Evolutionary conservation across 2,888 invertebrate genomes (phyloP), one percentile per base, ranked within the genome.

Genomic region (Tyria jacobaeae): DNA sequence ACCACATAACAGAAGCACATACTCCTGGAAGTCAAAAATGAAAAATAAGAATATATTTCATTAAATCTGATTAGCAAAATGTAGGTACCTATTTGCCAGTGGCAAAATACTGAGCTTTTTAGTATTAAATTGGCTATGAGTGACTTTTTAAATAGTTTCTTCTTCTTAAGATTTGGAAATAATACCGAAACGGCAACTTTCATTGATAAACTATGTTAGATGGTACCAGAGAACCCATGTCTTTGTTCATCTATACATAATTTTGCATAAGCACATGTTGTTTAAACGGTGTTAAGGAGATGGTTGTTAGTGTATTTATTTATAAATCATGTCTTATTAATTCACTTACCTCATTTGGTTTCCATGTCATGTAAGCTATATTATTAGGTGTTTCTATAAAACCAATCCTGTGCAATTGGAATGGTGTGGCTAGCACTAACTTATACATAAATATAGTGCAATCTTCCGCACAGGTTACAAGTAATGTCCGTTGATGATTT

Each of bases 391-490:
- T 94, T 57, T 94, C 90, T 15, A 97, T 90, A 70, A 95, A 97
- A 0, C 97, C 97, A 47, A 97, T 94, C 21, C 96, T 96, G 9
- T 91, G 76, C 53, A 97, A 78, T 1, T 89, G 80, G 57, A 94
- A 92, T 0, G 94, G 92, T 24, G 88, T 87, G 0, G 84, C 82
- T 0, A 75, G 66, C 49, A 79, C 58, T 21, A 97, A 68, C 37
- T 89, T 81, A 78, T 96, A 96, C 59, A 96, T 89, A 76, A 97
- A 97, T 70, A 97, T 94, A 0, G 96, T 96, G 15, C 86, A 89
- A 81, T 97, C 97, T 64, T 94, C 90, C 1, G 96, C 95, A 10
- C 95, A 96, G 0, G 96, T 96, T 1, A 97, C 94, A 12, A 97
- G 81, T 54, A 97, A 63, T 0, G 94, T 95, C 14, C 94, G 91